These are phyloP conservation scores for Porphyrio hochstetteri DNA, from an alignment of 2,113 vertebrate species.

Conservation along the genomic window DNA sequence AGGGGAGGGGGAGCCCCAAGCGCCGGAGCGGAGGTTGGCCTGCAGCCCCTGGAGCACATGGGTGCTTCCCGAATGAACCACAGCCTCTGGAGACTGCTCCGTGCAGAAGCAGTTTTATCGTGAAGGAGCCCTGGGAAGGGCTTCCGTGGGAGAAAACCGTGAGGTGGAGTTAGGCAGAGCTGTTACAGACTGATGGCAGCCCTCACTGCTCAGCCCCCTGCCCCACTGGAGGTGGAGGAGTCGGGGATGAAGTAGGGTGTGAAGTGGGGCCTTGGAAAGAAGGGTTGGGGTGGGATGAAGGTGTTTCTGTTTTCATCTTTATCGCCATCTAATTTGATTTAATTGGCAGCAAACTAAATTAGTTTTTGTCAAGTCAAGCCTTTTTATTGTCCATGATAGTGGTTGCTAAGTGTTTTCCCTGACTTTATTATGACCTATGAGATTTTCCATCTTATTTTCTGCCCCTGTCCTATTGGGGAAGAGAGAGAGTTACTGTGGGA, in stretches of 20 bases:
- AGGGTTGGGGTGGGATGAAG: neutral
- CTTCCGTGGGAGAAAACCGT: accelerated
- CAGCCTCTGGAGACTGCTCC: neutral
- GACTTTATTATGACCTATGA: neutral
- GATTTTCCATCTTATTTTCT: neutral
- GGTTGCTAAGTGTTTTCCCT: neutral
- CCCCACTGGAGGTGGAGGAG: accelerated
- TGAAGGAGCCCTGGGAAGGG: neutral
- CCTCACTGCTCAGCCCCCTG: too few species aligned
- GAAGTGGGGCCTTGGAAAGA: neutral
- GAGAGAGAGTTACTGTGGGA: accelerated
- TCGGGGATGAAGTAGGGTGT: accelerated
- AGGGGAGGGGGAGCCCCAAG: neutral
- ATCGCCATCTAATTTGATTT: neutral
- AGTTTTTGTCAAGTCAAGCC: neutral
- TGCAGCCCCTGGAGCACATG: neutral
- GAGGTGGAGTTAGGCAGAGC: neutral
- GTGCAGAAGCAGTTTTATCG: accelerated
- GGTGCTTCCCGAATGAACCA: neutral
- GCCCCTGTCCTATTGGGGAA: neutral
- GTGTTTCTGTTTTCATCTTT: neutral
- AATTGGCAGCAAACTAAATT: neutral
- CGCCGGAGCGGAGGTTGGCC: accelerated
- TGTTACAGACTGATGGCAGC: accelerated
- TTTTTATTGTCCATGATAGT: accelerated